Evolutionary conservation across 2,797 vertebrate species (phyloP).

Genomic region (Hippopotamyrus pictus): DNA sequence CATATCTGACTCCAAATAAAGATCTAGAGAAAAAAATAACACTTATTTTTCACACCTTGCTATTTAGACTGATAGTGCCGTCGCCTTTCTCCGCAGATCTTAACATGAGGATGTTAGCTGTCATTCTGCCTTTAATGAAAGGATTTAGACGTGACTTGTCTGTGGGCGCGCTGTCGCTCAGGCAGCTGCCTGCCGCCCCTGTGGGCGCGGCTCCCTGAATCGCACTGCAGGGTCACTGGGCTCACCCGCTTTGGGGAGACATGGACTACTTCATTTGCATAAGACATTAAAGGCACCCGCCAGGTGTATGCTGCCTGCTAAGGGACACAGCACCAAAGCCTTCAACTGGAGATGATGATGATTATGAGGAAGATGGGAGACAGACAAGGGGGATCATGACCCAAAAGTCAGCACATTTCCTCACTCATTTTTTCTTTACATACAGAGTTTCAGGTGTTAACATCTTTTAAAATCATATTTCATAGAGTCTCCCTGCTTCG

Average conservation of each 20-base stretch:
- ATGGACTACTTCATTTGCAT: background rate
- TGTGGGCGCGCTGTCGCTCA: background rate
- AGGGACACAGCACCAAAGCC: background rate
- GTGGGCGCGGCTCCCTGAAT: background rate
- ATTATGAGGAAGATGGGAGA: too few relatives aligned
- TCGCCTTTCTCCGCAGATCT: background rate
- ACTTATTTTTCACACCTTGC: constrained; percentile 11
- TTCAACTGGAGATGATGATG: background rate
- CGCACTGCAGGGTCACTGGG: background rate
- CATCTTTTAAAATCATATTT: background rate
- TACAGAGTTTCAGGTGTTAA: background rate
- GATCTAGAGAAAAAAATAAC: background rate
- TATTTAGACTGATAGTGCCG: background rate
- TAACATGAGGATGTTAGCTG: background rate
- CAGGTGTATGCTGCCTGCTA: background rate
- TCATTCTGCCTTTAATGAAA: constrained; percentile 2
- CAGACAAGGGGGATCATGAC: background rate
- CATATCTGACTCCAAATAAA: background rate
- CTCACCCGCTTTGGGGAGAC: background rate
- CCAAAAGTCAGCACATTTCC: background rate
- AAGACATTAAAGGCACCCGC: background rate
- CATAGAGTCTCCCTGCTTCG: background rate
- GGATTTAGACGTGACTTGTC: background rate
- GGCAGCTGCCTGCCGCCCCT: background rate
- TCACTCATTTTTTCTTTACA: background rate